phyloP scores from a whole-genome alignment of 2,113 vertebrate species.

The Erinaceus europaeus region DNA sequence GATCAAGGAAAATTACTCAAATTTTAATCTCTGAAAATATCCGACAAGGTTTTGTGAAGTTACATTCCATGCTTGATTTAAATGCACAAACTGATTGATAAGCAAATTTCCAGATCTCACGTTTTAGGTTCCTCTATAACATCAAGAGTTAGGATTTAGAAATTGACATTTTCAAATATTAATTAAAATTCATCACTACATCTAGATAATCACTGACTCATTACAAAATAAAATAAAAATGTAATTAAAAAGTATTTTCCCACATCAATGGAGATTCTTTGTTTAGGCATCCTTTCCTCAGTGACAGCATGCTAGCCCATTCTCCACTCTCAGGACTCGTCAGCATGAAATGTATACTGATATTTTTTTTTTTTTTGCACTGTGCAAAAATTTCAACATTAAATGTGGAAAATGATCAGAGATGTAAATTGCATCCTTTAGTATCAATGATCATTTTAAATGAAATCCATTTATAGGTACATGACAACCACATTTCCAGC shows the following conservation, averaged over 20 bases:
- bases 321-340: background rate
- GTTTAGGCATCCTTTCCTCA: background rate
- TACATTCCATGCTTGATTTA: background rate
- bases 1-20: background rate
- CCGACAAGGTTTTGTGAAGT: background rate
- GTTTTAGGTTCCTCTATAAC: background rate
- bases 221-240: background rate
- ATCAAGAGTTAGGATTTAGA: background rate
- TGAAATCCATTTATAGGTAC: too few relatives aligned
- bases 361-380: background rate
- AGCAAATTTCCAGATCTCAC: background rate
- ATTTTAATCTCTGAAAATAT: constrained; percentile 6
- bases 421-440: background rate
- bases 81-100: background rate
- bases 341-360: background rate
- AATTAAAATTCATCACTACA: background rate
- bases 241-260: background rate
- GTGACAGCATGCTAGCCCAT: background rate
- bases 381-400: background rate
- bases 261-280: background rate
- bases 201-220: background rate
- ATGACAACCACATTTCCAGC: too few relatives aligned
- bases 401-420: background rate
- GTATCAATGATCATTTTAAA: background rate
- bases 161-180: too few relatives aligned